phyloP scores from a whole-genome alignment of 2,888 invertebrate species.

The Homarus gammarus region DNA sequence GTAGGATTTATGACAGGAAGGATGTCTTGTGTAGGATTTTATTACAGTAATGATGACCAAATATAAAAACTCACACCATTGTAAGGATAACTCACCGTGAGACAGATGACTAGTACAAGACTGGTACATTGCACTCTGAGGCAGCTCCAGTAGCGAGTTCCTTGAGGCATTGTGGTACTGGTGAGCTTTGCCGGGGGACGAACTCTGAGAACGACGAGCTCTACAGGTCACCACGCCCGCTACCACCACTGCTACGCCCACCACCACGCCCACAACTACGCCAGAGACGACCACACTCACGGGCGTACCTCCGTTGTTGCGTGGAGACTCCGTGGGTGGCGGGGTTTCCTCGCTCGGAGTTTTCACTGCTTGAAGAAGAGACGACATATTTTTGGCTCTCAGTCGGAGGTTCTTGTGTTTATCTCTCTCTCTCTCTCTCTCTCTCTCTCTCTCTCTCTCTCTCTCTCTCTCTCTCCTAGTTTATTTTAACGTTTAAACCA shows the following conservation, averaged over 20 bases:
- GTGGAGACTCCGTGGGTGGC: not conserved
- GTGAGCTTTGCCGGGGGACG: constrained; percentile 38
- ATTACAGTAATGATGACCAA: constrained; percentile 12
- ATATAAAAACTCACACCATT: not conserved
- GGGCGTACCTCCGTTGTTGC: constrained; percentile 14
- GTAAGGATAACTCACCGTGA: constrained; percentile 30
- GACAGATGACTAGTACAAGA: constrained; percentile 50
- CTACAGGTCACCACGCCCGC: constrained; percentile 60
- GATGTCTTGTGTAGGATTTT: not conserved
- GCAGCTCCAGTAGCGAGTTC: constrained; percentile 39
- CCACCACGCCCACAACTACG: constrained; percentile 59
- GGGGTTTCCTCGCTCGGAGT: not conserved
- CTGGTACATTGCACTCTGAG: constrained; percentile 45
- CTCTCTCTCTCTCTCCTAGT: constrained; percentile 18
- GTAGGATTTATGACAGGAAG: no score
- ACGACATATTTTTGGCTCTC: not conserved
- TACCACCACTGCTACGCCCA: constrained; percentile 58
- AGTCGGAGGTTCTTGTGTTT: no score
- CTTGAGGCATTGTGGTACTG: constrained; percentile 42
- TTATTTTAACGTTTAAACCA: not conserved
- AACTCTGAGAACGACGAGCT: constrained; percentile 18
- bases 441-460: constrained; percentile 17
- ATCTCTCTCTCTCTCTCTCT: constrained; percentile 21
- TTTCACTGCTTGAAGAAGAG: not conserved
- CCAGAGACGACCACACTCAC: constrained; percentile 48